Conservation (phyloP, 2,113 vertebrate species). For the Glaucidium brasilianum region DNA sequence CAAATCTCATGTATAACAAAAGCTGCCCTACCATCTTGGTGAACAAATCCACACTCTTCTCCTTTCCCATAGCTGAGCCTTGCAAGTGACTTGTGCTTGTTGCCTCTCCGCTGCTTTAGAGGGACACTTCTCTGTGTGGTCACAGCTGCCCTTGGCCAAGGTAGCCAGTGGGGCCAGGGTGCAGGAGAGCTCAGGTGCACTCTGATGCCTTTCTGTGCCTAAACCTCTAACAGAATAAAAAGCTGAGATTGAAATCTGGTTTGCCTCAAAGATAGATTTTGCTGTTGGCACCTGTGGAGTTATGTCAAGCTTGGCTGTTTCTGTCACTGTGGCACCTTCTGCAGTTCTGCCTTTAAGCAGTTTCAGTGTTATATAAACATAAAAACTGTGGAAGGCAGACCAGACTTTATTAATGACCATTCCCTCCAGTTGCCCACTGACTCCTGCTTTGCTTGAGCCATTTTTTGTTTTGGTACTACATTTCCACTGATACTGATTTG, state of each 20-base stretch:
- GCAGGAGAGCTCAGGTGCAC: background rate
- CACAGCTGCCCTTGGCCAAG: no score
- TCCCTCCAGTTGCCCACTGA: background rate
- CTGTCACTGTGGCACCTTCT: background rate
- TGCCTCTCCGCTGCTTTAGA: accelerated
- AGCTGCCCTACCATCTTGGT: accelerated
- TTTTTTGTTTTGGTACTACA: background rate
- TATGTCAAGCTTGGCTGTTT: background rate
- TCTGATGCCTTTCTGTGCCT: background rate
- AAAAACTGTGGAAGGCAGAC: background rate
- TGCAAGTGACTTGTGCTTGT: background rate
- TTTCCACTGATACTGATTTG: background rate
- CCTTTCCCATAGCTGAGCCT: background rate
- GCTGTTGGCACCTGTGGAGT: background rate
- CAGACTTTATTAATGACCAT: background rate
- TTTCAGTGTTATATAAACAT: background rate
- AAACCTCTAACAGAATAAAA: background rate
- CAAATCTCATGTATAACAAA: background rate
- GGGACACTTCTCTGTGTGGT: background rate
- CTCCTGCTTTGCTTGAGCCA: background rate
- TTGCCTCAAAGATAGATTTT: background rate
- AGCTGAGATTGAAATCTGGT: background rate
- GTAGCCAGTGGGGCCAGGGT: background rate
- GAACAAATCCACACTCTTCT: accelerated
- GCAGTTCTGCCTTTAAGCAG: background rate